Base-by-base conservation (phyloP, 1,140 invertebrate genomes). In the Nasonia longicornis region DNA sequence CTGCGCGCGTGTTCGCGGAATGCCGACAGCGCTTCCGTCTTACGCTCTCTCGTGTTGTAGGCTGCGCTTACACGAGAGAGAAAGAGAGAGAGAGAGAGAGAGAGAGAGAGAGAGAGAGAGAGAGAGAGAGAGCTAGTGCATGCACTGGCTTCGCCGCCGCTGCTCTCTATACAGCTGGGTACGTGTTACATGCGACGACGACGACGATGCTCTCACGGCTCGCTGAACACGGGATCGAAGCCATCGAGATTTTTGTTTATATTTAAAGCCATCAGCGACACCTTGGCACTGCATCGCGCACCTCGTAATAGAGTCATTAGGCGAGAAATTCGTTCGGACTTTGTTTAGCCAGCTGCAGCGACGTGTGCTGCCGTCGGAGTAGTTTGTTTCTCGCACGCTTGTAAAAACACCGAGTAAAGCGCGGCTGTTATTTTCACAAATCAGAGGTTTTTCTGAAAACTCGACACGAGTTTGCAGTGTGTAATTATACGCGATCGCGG, bases 21-120 rank as follows among this genome's bases (percentile, higher is more conserved):
- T 42, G 63, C 66, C 76, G 63, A 69, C 64, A 69, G 20, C 22
- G 58, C 63, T 80, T 52, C 79, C 79, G 79, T 69, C 58, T 80
- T 73, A 73, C 70, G 31, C 42, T 38, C 35, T 38, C 48, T 52
- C 45, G 2, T 58, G 76, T 69, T 42, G 75, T 10, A 48, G 22
- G 63, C 38, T 42, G 35, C 2, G 35, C 74, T 38, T 42, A 48
- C 38, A 16, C 10, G n/a, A 10, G 14, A 16, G 14, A 16, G 4
- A 26, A 1, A 26, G 26, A 26, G 26, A 16, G 14, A 16, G 4
- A 26, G 26, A 26, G 26, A 26, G 26, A 16, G 3, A 16, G 4
- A 26, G 26, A 26, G 26, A 26, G 26, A 16, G 14, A 16, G 4
- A 26, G 26, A 26, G 26, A 26, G 26, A 16, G 14, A 16, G 4